Conservation (phyloP, 2,888 invertebrate genomes). For the Pogonocherus hispidulus region DNA sequence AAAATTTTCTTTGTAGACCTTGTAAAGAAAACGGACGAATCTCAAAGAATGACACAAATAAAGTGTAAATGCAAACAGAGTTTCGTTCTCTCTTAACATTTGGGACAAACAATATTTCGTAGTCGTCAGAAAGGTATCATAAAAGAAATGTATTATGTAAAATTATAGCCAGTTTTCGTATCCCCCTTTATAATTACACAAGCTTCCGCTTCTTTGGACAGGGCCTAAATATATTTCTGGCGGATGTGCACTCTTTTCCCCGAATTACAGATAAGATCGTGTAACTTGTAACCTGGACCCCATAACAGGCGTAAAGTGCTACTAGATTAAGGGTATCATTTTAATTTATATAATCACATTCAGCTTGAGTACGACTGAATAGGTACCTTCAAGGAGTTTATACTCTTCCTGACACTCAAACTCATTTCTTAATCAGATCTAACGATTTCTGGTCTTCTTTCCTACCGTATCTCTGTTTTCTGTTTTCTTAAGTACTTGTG, state of each 20-base stretch:
- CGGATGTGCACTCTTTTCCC: slow-evolving; percentile 10
- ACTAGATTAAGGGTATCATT: slow-evolving; percentile 1
- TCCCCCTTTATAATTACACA: background rate
- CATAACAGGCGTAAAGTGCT: background rate
- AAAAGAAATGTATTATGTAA: background rate
- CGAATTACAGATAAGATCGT: slow-evolving; percentile 14
- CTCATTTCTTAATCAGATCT: background rate
- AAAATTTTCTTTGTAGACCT: no score
- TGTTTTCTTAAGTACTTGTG: no score
- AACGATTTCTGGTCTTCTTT: no score
- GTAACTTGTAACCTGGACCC: background rate
- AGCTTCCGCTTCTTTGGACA: background rate
- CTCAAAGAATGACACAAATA: no score
- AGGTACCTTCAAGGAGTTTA: background rate
- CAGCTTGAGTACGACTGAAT: background rate
- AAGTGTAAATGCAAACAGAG: no score
- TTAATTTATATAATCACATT: background rate
- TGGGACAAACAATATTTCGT: no score
- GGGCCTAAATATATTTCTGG: background rate
- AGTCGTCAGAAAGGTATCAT: background rate
- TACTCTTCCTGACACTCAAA: background rate
- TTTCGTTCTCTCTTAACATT: no score
- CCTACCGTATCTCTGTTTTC: no score
- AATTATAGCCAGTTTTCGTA: background rate
- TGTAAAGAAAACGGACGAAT: slow-evolving; percentile 35